Evolutionary conservation across 2,888 invertebrate species (phyloP).

Genomic region (Resseliella maxima): DNA sequence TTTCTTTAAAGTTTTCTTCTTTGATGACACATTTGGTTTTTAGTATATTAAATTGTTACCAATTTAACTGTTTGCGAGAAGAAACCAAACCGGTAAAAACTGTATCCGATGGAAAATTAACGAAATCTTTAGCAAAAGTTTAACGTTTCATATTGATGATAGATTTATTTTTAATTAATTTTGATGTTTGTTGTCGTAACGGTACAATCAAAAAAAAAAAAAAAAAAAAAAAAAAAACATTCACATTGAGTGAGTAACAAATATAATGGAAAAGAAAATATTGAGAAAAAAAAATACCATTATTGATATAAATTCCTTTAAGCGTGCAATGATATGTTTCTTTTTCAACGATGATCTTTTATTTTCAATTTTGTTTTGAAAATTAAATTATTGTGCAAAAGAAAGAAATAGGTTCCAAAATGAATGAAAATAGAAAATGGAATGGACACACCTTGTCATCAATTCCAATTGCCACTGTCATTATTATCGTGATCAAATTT

Average conservation of each 20-base stretch:
- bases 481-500: conserved; percentile 41
- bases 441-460: conserved; percentile 45
- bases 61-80: too few species aligned
- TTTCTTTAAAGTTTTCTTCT: too few species aligned
- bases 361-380: neutral
- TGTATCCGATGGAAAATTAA: too few species aligned
- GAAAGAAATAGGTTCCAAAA: neutral
- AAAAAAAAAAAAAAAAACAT: conserved; percentile 3
- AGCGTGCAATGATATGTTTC: neutral
- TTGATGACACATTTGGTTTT: too few species aligned
- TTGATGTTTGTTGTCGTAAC: too few species aligned
- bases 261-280: too few species aligned
- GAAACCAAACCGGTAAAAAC: too few species aligned
- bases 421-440: neutral
- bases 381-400: conserved; percentile 33
- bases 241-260: too few species aligned
- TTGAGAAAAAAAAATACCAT: neutral
- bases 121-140: too few species aligned
- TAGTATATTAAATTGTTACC: too few species aligned
- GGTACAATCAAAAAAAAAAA: neutral
- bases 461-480: neutral
- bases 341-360: neutral
- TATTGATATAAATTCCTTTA: neutral
- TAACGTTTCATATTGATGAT: too few species aligned
- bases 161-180: too few species aligned